These are phyloP conservation scores for Mactra quadrangularis DNA, from an alignment of 1,140 invertebrate genomes.

Conservation along the genomic window DNA sequence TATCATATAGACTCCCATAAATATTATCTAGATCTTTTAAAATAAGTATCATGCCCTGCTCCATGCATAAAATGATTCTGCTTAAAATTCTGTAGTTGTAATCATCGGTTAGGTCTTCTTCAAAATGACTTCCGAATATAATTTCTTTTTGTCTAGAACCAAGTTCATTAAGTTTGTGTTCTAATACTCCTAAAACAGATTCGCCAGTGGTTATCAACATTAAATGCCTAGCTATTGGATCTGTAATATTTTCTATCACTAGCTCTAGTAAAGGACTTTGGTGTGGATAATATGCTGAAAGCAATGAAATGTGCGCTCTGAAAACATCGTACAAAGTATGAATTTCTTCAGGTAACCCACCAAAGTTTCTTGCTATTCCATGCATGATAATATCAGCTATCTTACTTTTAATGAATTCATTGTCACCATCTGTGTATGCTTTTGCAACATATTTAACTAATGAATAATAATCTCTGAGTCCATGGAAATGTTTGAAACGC, in stretches of 20 bases:
- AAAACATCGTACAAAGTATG: slow-evolving; percentile 40
- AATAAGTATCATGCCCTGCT: slow-evolving; percentile 73
- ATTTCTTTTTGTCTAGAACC: slow-evolving; percentile 57
- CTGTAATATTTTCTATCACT: slow-evolving; percentile 67
- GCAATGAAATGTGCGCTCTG: background rate
- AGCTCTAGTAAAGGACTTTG: slow-evolving; percentile 53
- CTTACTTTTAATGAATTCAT: background rate
- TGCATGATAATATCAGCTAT: slow-evolving; percentile 45
- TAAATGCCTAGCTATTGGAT: slow-evolving; percentile 64
- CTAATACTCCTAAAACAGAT: slow-evolving; percentile 66
- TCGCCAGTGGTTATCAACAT: slow-evolving; percentile 72
- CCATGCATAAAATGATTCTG: slow-evolving; percentile 77
- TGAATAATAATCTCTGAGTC: slow-evolving; percentile 76
- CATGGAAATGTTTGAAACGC: slow-evolving; percentile 74
- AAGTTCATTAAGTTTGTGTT: slow-evolving; percentile 55
- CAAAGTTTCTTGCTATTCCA: slow-evolving; percentile 71
- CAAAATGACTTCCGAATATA: slow-evolving; percentile 76
- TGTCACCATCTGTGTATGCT: slow-evolving; percentile 7
- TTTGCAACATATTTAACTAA: slow-evolving; percentile 73
- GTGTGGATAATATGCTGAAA: background rate
- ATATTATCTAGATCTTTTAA: slow-evolving; percentile 75
- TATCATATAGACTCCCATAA: slow-evolving; percentile 78
- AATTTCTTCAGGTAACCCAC: slow-evolving; percentile 66
- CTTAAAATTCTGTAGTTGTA: slow-evolving; percentile 77
- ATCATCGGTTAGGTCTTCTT: slow-evolving; percentile 73